Percentiles rank a stretch among this genome's conserved stretches.
Conservation (phyloP, 2,113 vertebrate genomes). For the Picathartes gymnocephalus region DNA sequence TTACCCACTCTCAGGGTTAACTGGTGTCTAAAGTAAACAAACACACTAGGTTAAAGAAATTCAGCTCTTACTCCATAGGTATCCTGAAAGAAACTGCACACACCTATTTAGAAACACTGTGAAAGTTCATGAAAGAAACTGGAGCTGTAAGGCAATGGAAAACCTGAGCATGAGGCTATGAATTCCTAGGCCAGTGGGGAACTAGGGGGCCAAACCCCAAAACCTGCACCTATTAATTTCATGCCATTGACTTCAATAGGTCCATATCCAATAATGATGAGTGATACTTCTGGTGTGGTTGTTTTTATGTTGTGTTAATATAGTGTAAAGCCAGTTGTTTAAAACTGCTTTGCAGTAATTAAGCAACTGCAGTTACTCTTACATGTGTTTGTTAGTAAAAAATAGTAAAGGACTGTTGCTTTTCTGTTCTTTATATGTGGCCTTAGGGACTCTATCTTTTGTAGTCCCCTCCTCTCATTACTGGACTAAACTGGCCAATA, state of each 20-base stretch:
- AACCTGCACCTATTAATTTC: constrained; percentile 33
- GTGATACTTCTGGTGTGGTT: constrained; percentile 17
- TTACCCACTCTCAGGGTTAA: neutral
- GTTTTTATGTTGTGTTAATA: constrained; percentile 62
- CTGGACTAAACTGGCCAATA: neutral
- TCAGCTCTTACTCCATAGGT: neutral
- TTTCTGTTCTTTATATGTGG: constrained; percentile 4
- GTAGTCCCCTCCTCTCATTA: constrained; percentile 42
- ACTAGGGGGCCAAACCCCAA: neutral
- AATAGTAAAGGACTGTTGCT: constrained; percentile 20
- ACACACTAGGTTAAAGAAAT: neutral
- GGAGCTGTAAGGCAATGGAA: constrained; percentile 29
- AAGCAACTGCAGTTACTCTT: constrained; percentile 41
- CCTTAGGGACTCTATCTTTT: constrained; percentile 33
- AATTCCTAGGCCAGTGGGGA: neutral
- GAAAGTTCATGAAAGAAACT: neutral
- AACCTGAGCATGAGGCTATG: constrained; percentile 37
- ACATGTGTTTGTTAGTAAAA: constrained; percentile 56
- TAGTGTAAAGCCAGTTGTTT: constrained; percentile 63
- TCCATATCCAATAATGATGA: neutral
- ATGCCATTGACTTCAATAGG: constrained; percentile 16
- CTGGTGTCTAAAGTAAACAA: neutral
- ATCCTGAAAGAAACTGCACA: neutral
- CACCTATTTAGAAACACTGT: neutral
- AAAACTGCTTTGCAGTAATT: constrained; percentile 62